A percentile compares a stretch with the other conserved stretches of the same genome.
Evolutionary conservation across 2,113 vertebrate species (phyloP).

Genomic region (Balaeniceps rex): DNA sequence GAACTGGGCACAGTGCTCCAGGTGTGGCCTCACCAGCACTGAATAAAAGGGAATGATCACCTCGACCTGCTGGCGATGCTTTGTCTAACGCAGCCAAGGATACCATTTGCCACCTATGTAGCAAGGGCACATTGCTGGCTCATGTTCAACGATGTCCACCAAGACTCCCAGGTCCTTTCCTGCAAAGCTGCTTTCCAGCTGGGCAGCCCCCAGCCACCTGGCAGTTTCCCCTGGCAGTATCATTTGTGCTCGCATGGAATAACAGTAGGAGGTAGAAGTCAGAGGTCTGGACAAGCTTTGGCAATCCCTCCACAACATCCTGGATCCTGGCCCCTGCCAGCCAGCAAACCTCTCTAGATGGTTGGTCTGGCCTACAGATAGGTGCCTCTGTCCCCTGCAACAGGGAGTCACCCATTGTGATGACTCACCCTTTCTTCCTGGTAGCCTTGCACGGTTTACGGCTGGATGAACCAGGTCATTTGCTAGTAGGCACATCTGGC

Average conservation of each 20-base stretch:
- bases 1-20: not conserved
- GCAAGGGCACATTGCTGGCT: not conserved
- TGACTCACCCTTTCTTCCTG: not conserved
- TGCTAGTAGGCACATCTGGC: not conserved
- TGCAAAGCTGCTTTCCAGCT: not conserved
- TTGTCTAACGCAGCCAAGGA: not conserved
- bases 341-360: not conserved
- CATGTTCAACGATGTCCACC: not conserved
- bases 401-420: not conserved
- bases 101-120: not conserved
- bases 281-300: not conserved
- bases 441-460: not conserved
- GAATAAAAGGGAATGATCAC: not conserved
- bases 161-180: not conserved
- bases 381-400: not conserved
- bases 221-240: not conserved
- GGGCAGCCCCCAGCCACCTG: fast-evolving
- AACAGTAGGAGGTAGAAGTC: not conserved
- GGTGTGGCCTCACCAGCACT: not conserved
- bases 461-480: not conserved
- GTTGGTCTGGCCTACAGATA: not conserved
- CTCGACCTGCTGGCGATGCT: not conserved
- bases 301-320: not conserved
- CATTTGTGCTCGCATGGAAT: not conserved
- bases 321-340: not conserved